Evolutionary conservation across 2,888 invertebrate species (phyloP).

Genomic region (Drosophila yooni): DNA sequence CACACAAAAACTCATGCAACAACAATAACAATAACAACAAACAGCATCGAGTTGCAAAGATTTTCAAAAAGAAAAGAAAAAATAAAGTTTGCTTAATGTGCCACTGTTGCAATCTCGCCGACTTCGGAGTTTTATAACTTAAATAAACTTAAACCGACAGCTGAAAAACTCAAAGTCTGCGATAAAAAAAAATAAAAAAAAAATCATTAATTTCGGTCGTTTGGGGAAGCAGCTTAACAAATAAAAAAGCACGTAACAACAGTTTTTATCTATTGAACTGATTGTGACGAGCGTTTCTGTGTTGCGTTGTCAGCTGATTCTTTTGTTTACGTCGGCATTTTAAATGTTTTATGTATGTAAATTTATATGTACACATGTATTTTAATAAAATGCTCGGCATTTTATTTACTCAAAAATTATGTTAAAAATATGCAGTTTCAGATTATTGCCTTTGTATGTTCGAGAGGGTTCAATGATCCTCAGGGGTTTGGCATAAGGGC

Average conservation of each 20-base stretch:
- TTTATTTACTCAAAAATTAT: conserved; percentile 17
- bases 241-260: conserved; percentile 57
- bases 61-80: conserved; percentile 30
- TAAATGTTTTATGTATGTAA: background rate
- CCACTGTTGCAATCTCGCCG: conserved; percentile 70
- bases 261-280: conserved; percentile 37
- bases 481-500: background rate
- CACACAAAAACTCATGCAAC: conserved; percentile 25
- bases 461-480: conserved; percentile 29
- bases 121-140: conserved; percentile 53
- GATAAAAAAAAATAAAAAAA: conserved; percentile 12
- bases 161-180: conserved; percentile 17
- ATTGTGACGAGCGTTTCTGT: conserved; percentile 7
- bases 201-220: conserved; percentile 18
- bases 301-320: conserved; percentile 32
- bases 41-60: conserved; percentile 37
- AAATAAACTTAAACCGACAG: conserved; percentile 43
- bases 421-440: conserved; percentile 21
- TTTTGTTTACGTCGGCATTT: conserved; percentile 28
- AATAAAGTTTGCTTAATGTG: conserved; percentile 60
- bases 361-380: background rate
- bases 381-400: conserved; percentile 3
- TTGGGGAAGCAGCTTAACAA: conserved; percentile 43
- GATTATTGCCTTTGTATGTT: conserved; percentile 14
- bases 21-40: conserved; percentile 20